Evolutionary conservation across 2,888 invertebrate genomes (phyloP), one percentile per base, ranked within the genome.

Genomic region (Andricus quercusramuli): DNA sequence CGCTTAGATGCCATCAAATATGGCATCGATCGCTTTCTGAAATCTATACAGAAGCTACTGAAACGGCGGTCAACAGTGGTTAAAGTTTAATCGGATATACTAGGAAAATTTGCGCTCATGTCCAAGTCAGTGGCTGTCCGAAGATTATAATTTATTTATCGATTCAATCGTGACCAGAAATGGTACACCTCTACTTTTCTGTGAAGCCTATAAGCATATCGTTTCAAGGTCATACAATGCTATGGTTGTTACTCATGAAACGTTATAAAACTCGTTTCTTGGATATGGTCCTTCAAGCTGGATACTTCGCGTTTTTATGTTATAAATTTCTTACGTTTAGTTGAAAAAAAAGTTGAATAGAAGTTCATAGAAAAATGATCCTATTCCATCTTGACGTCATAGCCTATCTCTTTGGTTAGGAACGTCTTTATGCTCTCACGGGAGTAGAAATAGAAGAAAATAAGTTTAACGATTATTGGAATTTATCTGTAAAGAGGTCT

Each of bases 111-210:
- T 74, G 51, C 15, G 25, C 22, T 67, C 22, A n/a, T 67, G 25
- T 68, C 44, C 5, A 22, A 22, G 67, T 68, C 68, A 44, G 47
- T 20, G 25, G 20, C 29, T 47, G 25, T 47, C 47, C 8, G 32
- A 32, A 20, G 17, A 74, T 5, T 29, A 56, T 74, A 74, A 74
- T 74, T 74, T 74, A 74, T 74, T 56, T 74, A 74, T 59, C 74
- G 56, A 74, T 74, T 74, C 74, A 74, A 59, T 59, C 41, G 37
- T 74, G 44, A 56, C 17, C 13, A 74, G 51, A 67, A 67, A 67
- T 67, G 56, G 56, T 74, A 74, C 74, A 56, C 56, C 51, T 74
- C 32, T 29, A 74, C 74, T 32, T 32, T 74, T 74, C 74, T 32
- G 29, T 74, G 32, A 32, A 56, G 51, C 70, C 29, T 51, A 56